phyloP scores from a whole-genome alignment of 2,113 vertebrate genomes.

The Brachionichthys hirsutus region DNA sequence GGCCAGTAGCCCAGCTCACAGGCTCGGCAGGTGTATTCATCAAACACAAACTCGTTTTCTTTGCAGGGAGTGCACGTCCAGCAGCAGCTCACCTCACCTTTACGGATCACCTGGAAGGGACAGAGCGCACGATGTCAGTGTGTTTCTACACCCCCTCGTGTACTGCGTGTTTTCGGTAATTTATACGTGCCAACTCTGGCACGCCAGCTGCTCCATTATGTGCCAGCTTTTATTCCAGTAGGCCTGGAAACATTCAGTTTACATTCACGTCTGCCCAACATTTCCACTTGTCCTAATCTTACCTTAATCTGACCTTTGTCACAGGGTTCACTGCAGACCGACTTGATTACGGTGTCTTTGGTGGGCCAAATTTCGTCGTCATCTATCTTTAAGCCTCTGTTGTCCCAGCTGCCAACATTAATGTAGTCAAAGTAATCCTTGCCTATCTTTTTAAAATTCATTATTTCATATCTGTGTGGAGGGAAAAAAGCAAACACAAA shows the following conservation, averaged over 20 bases:
- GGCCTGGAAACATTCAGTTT: too few species aligned
- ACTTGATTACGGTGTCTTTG: conserved; percentile 87
- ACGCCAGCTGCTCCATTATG: too few species aligned
- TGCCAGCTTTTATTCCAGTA: too few species aligned
- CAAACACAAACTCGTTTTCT: conserved; percentile 94
- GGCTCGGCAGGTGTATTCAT: conserved; percentile 95
- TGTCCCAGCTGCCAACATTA: conserved; percentile 97
- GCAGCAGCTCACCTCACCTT: conserved; percentile 98
- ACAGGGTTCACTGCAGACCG: conserved; percentile 98
- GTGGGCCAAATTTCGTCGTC: conserved; percentile 95
- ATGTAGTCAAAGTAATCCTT: conserved; percentile 97
- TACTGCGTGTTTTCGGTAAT: background rate
- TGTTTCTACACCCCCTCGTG: background rate
- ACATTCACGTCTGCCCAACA: too few species aligned
- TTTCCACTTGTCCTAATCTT: conserved; percentile 19
- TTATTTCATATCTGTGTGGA: conserved; percentile 90
- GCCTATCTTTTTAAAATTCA: conserved; percentile 99
- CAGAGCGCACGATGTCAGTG: background rate
- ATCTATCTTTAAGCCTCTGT: conserved; percentile 92
- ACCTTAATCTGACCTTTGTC: conserved; percentile 98
- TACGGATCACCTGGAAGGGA: conserved; percentile 89
- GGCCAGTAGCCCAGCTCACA: conserved; percentile 96
- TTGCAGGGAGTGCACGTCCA: conserved; percentile 98
- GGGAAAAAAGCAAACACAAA: background rate
- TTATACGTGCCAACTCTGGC: too few species aligned